These are phyloP conservation scores for Amazona finschi DNA, from an alignment of 2,797 vertebrate species.

Conservation along the genomic window DNA sequence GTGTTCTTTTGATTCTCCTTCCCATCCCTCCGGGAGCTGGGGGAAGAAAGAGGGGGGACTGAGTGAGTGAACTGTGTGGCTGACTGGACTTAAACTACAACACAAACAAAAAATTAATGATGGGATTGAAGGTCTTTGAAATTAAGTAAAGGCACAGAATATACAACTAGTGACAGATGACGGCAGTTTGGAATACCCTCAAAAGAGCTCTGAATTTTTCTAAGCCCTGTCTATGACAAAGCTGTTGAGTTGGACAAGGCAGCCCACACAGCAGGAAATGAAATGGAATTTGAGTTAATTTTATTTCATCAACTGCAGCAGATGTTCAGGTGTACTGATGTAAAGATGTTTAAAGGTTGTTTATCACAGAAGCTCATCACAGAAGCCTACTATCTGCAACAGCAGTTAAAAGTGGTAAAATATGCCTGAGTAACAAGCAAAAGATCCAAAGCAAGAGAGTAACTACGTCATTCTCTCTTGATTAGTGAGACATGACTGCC, in stretches of 20 bases:
- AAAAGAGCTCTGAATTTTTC: slow-evolving; percentile 14
- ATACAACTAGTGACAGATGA: not conserved
- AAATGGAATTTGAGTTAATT: slow-evolving; percentile 41
- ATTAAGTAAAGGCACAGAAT: slow-evolving; percentile 5
- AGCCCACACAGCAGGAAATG: not conserved
- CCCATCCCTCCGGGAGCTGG: no score
- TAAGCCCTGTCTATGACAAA: slow-evolving; percentile 12
- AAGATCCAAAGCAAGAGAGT: slow-evolving; percentile 6
- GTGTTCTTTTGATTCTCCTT: no score
- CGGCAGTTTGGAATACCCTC: not conserved
- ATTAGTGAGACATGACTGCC: not conserved
- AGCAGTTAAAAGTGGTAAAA: not conserved
- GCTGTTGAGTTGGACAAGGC: not conserved
- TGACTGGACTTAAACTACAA: no score
- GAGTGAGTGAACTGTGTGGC: no score
- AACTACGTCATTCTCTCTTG: slow-evolving; percentile 13
- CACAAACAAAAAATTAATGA: not conserved
- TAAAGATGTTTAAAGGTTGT: not conserved
- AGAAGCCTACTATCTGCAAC: not conserved
- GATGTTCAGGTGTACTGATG: slow-evolving; percentile 20
- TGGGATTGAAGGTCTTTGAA: not conserved
- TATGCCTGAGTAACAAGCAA: slow-evolving; percentile 1
- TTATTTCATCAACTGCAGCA: slow-evolving; percentile 47
- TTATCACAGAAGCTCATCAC: not conserved
- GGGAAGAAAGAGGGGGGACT: no score